Conservation (phyloP, 1,140 invertebrate genomes). For the Saccostrea glomerata region DNA sequence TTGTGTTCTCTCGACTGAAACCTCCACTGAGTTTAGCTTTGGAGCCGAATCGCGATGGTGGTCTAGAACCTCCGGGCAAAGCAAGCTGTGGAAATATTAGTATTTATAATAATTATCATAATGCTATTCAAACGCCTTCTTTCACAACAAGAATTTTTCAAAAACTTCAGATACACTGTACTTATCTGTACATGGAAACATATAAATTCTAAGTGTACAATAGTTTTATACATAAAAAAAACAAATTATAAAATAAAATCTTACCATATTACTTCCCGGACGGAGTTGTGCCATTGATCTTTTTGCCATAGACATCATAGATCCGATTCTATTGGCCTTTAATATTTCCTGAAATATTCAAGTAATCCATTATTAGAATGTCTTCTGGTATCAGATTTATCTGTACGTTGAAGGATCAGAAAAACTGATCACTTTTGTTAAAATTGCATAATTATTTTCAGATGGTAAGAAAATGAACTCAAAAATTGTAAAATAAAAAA, state of each 20-base stretch:
- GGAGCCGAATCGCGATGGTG: background rate
- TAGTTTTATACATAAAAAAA: no score
- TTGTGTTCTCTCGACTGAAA: background rate
- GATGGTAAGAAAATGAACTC: no score
- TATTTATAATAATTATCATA: no score
- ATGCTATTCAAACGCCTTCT: background rate
- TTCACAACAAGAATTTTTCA: background rate
- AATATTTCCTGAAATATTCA: conserved; percentile 49
- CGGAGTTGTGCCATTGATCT: conserved; percentile 42
- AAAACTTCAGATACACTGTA: no score
- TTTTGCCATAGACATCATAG: conserved; percentile 58
- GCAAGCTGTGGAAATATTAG: no score
- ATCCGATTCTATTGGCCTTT: conserved; percentile 58
- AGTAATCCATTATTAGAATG: no score
- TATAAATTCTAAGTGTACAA: no score
- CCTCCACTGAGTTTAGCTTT: background rate
- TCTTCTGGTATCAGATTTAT: no score
- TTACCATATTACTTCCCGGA: background rate
- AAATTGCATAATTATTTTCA: no score
- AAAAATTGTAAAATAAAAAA: background rate
- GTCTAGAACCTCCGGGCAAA: background rate
- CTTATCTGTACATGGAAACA: no score
- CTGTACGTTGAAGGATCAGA: no score
- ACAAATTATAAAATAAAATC: background rate
- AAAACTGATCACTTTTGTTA: no score